These are phyloP conservation scores for Plectrocnemia conspersa DNA, from an alignment of 1,140 invertebrate genomes.

Conservation along the genomic window DNA sequence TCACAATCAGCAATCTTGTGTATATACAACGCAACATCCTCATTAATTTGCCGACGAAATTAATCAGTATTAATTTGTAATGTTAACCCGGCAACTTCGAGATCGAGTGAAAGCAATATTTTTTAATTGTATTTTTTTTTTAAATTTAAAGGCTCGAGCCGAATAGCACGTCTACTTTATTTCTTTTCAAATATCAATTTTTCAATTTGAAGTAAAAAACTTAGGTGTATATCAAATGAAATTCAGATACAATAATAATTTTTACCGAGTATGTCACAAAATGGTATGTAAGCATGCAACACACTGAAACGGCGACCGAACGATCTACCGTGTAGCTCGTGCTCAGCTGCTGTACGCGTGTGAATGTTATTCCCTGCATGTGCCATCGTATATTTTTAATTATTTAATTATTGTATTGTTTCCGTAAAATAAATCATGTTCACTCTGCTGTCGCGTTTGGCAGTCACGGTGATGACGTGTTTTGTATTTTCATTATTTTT, in stretches of 20 bases:
- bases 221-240: too few relatives aligned
- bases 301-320: conserved; percentile 2
- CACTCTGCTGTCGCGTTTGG: conserved; percentile 14
- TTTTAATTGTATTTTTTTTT: not conserved
- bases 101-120: not conserved
- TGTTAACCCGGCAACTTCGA: too few relatives aligned
- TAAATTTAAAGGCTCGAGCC: not conserved
- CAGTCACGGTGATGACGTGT: conserved; percentile 3
- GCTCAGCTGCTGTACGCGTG: conserved; percentile 8
- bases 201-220: too few relatives aligned
- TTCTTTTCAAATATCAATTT: too few relatives aligned
- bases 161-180: too few relatives aligned
- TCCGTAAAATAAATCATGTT: conserved; percentile 22
- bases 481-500: conserved; percentile 7
- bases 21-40: too few relatives aligned
- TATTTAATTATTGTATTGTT: conserved; percentile 23
- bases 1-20: too few relatives aligned
- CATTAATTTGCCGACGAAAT: too few relatives aligned
- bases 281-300: conserved; percentile 13
- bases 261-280: conserved; percentile 21
- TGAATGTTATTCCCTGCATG: conserved; percentile 20
- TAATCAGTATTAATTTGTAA: too few relatives aligned
- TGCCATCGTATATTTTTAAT: conserved; percentile 14
- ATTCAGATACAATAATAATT: too few relatives aligned
- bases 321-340: conserved; percentile 21